These are phyloP conservation scores for Spermophilus dauricus DNA, from an alignment of 2,113 vertebrate genomes.

Conservation along the genomic window DNA sequence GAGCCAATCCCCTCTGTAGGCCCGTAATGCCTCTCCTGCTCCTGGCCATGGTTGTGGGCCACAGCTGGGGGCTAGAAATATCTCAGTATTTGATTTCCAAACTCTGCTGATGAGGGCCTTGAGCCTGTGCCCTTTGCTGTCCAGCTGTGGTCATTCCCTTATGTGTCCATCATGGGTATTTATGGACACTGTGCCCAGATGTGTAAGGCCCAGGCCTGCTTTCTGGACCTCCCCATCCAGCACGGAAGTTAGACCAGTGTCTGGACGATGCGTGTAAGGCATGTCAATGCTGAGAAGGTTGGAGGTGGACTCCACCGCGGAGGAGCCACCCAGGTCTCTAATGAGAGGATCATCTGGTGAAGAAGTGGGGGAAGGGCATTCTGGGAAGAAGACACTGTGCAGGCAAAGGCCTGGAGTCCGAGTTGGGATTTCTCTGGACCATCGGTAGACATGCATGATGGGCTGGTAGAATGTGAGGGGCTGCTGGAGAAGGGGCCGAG, in stretches of 20 bases:
- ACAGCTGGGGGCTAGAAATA: background rate
- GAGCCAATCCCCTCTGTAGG: fast-evolving
- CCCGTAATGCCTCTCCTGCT: fast-evolving
- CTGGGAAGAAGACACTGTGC: fast-evolving
- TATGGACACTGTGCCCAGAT: background rate
- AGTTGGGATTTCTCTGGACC: background rate
- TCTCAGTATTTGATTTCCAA: background rate
- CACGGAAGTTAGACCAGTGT: too few relatives aligned
- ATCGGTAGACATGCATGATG: fast-evolving
- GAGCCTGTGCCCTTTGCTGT: background rate
- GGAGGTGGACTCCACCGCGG: background rate
- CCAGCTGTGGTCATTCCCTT: background rate
- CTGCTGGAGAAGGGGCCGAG: too few relatives aligned
- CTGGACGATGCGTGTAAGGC: fast-evolving
- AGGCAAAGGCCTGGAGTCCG: fast-evolving
- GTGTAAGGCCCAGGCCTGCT: background rate
- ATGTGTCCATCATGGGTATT: fast-evolving
- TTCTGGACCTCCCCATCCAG: too few relatives aligned
- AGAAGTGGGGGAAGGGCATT: fast-evolving
- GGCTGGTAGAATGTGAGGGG: fast-evolving
- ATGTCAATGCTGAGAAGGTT: background rate
- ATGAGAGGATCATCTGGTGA: background rate
- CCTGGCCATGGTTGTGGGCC: background rate
- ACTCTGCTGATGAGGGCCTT: too few relatives aligned
- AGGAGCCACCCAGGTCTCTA: background rate